Conservation (phyloP, 2,797 vertebrate species). For the Psittacula derbiana region DNA sequence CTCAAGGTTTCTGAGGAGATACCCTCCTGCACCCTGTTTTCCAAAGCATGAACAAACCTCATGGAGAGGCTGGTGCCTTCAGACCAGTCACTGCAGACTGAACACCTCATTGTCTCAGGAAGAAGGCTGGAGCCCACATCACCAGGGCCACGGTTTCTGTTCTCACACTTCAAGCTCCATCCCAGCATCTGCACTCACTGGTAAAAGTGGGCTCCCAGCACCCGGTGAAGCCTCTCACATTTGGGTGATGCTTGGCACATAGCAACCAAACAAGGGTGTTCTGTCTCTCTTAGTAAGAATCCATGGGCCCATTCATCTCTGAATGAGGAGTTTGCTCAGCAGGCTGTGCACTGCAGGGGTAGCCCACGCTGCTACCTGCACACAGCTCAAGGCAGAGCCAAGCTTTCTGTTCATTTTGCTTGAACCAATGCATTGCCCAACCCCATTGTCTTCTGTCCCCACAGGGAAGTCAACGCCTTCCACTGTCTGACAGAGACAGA, state of each 20-base stretch:
- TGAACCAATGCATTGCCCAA: not conserved
- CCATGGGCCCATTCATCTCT: fast-evolving
- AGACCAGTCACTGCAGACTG: not conserved
- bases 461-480: not conserved
- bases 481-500: fast-evolving
- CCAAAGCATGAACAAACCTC: not conserved
- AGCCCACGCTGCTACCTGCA: not conserved
- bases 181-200: not conserved
- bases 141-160: not conserved
- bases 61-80: not conserved
- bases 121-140: not conserved
- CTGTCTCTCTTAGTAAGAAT: not conserved
- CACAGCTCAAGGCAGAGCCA: not conserved
- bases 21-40: not conserved
- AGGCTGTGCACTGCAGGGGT: not conserved
- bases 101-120: not conserved
- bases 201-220: not conserved
- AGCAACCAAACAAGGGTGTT: not conserved
- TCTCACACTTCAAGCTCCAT: fast-evolving
- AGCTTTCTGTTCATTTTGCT: not conserved
- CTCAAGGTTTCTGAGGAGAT: not conserved
- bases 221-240: not conserved
- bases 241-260: not conserved
- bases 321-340: not conserved
- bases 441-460: not conserved